These are phyloP conservation scores for Prosapia bicincta DNA, from an alignment of 2,888 invertebrate species.

Conservation along the genomic window DNA sequence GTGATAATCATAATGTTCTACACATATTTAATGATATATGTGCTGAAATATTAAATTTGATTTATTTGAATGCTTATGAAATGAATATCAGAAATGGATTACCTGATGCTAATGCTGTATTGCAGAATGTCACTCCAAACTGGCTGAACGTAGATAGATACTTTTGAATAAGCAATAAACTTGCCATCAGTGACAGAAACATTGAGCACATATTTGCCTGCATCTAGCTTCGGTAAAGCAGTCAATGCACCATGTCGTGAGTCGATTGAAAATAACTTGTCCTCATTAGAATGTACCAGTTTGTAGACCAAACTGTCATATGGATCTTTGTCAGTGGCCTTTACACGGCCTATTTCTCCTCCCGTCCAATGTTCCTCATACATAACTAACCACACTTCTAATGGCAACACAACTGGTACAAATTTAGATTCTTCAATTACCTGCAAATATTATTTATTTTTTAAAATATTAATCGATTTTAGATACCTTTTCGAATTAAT, in stretches of 20 bases:
- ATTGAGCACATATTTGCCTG: conserved; percentile 81
- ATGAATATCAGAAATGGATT: too few relatives aligned
- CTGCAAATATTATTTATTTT: conserved; percentile 39
- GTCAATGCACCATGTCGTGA: conserved; percentile 72
- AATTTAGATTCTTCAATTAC: conserved; percentile 91
- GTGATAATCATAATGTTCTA: too few relatives aligned
- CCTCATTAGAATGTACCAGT: conserved; percentile 1
- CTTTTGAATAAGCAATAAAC: conserved; percentile 68
- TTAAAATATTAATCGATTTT: background rate
- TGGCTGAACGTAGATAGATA: conserved; percentile 72
- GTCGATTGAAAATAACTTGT: conserved; percentile 53
- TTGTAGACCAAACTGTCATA: conserved; percentile 74
- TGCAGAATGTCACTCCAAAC: conserved; percentile 80
- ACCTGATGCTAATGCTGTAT: conserved; percentile 63
- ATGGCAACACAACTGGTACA: conserved; percentile 82
- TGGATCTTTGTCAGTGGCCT: conserved; percentile 85
- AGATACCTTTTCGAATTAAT: too few relatives aligned
- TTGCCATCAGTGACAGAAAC: conserved; percentile 91
- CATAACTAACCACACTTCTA: conserved; percentile 80
- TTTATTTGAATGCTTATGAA: too few relatives aligned
- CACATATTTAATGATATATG: too few relatives aligned
- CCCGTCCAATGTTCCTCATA: conserved; percentile 87
- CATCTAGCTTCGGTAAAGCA: conserved; percentile 76
- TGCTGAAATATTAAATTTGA: too few relatives aligned
- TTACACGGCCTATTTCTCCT: conserved; percentile 78